Evolutionary conservation across 2,113 vertebrate species (phyloP).

Genomic region (Neogale vison): DNA sequence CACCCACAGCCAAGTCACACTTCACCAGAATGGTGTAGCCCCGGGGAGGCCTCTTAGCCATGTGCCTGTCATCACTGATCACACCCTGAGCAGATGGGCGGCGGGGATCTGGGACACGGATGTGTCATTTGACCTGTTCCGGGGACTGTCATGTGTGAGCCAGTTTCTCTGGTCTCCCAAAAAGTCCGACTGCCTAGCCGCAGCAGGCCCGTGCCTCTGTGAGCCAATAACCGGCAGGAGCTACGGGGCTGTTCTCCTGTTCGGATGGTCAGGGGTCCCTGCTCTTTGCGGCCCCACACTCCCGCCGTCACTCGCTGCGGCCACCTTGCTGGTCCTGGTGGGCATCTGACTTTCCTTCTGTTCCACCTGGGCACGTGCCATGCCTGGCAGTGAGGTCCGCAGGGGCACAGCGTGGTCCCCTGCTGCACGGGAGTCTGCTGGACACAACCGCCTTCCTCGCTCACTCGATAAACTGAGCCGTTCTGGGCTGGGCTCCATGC

Average conservation of each 20-base stretch:
- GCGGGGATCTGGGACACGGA: fast-evolving
- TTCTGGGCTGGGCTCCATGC: background rate
- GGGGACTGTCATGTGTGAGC: background rate
- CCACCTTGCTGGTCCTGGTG: background rate
- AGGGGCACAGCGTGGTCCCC: background rate
- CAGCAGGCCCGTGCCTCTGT: background rate
- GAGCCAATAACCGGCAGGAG: fast-evolving
- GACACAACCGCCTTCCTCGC: background rate
- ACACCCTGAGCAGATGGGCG: background rate
- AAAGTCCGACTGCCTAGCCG: background rate
- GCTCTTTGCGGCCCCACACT: background rate
- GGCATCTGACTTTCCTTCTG: background rate
- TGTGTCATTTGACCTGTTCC: background rate
- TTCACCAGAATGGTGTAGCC: background rate
- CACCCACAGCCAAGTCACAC: background rate
- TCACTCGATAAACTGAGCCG: background rate
- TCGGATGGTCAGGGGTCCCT: background rate
- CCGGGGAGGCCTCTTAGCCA: background rate
- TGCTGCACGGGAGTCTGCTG: background rate
- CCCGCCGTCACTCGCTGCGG: background rate
- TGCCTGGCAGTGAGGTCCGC: background rate
- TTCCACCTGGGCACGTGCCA: background rate
- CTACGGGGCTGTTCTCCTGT: fast-evolving
- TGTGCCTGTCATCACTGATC: background rate
- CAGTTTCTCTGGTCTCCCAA: background rate